Conservation (phyloP, 2,113 vertebrate species). For the Hippocampus barbouri region DNA sequence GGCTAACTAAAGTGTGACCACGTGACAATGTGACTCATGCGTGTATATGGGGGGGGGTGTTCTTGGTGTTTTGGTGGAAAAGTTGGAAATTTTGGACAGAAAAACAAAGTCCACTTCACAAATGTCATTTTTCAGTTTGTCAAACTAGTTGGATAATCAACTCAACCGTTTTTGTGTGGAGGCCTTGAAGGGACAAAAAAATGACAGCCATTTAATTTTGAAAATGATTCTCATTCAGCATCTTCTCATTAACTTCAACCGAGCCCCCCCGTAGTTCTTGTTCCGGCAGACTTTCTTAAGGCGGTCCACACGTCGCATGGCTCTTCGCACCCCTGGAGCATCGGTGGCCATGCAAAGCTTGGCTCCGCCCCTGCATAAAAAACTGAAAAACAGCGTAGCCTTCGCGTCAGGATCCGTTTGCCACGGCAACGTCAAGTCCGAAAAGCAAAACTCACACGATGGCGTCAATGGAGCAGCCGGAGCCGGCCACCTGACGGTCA, state of each 20-base stretch:
- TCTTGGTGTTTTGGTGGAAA: background rate
- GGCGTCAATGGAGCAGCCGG: conserved; percentile 38
- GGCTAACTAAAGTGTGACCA: conserved; percentile 73
- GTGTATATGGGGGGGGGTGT: background rate
- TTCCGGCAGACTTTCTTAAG: conserved; percentile 3
- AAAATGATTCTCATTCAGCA: background rate
- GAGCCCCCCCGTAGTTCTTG: accelerated
- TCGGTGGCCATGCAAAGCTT: conserved; percentile 7
- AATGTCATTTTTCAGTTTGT: no score
- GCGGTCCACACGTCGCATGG: background rate
- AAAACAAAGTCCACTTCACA: no score
- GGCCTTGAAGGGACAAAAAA: background rate
- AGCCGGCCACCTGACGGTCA: background rate
- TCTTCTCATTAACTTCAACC: background rate
- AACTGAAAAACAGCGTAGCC: conserved; percentile 10
- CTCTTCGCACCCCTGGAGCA: accelerated
- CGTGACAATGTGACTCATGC: conserved; percentile 16
- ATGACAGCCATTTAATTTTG: background rate
- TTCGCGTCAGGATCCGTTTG: background rate
- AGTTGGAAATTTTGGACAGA: background rate
- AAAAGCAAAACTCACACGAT: conserved; percentile 39
- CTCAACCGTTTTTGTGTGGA: no score
- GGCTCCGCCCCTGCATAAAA: background rate
- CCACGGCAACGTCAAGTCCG: background rate
- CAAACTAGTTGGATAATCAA: no score